Base-by-base conservation (phyloP, 2,113 vertebrate genomes). In the Dolichallabes microphthalmus region DNA sequence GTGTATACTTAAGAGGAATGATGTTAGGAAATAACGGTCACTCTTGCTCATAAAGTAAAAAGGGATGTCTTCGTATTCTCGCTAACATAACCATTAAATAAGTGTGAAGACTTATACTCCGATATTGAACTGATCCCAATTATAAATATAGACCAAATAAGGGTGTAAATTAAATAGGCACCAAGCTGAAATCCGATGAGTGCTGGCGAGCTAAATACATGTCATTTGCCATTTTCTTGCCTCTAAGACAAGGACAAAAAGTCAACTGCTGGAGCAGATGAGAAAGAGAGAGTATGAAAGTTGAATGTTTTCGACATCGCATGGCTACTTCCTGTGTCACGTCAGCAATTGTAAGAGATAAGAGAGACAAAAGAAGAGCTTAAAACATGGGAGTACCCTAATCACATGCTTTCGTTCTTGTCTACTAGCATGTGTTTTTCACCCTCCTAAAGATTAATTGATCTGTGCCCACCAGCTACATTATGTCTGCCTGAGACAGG, bases 291-390 rank as follows among this genome's bases (percentile, higher is more conserved):
- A 60, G 22, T 19, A n/a, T 15, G 30, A 63, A 11, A 79, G 69
- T 69, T 80, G 87, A 88, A 90, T 83, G 66, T 81, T 82, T 73
- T 80, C 85, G 78, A 90, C 85, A 84, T 89, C 83, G 84, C 85
- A 83, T 80, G 74, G 71, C 61, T 73, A 63, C 82, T 63, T 84
- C 66, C 74, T 61, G 39, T 81, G 80, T 63, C 83, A 75, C 14
- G 39, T 13, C 35, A 50, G 50, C 85, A 78, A 86, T 87, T 87
- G 75, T 85, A 77, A 86, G 82, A 63, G 83, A 60, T 7, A 84
- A 22, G 60, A 53, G 45, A 79, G 52, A 86, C 82, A 83, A 89
- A 86, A 86, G 77, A 79, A 76, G 52, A 27, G n/a, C 57, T 74
- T 85, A 80, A 86, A 84, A 87, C 60, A 60, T 64, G 76, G 63